A percentile compares a stretch with the other conserved stretches of the same genome.
Conservation (phyloP, 2,797 vertebrate species). For the Tolypeutes matacus region DNA sequence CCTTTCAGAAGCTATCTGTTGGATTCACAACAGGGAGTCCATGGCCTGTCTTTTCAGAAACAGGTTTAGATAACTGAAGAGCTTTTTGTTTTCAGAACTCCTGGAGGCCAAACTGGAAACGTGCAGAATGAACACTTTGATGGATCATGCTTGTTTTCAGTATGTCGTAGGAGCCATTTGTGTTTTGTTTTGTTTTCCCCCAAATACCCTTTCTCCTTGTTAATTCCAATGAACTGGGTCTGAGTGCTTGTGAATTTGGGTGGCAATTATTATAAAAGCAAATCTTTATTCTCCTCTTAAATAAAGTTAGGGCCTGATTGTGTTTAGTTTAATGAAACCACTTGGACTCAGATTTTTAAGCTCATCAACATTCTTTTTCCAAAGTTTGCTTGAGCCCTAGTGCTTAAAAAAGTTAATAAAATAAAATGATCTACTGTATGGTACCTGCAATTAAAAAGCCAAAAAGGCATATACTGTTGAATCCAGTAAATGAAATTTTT, state of each 20-base stretch:
- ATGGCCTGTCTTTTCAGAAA: slow-evolving; percentile 99
- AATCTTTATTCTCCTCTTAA: slow-evolving; percentile 69
- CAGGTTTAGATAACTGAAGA: slow-evolving; percentile 94
- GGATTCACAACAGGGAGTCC: slow-evolving; percentile 98
- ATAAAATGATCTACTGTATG: slow-evolving; percentile 76
- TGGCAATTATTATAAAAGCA: slow-evolving; percentile 67
- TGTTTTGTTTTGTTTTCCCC: slow-evolving; percentile 54
- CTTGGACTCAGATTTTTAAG: slow-evolving; percentile 78
- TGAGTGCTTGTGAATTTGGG: slow-evolving; percentile 56
- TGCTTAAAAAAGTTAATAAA: slow-evolving; percentile 79
- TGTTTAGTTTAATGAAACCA: slow-evolving; percentile 86
- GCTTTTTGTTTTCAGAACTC: slow-evolving; percentile 55
- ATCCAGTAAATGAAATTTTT: slow-evolving; percentile 82
- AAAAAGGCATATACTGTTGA: slow-evolving; percentile 82
- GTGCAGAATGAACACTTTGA: slow-evolving; percentile 70
- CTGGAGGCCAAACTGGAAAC: slow-evolving; percentile 87
- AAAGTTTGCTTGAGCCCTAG: slow-evolving; percentile 85
- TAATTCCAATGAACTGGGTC: slow-evolving; percentile 74
- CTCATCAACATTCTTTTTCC: slow-evolving; percentile 81
- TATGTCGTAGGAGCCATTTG: slow-evolving; percentile 77
- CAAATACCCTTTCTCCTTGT: background rate
- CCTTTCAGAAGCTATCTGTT: slow-evolving; percentile 97
- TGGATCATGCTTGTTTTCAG: slow-evolving; percentile 68
- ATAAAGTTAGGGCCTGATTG: slow-evolving; percentile 69
- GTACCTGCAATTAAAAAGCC: slow-evolving; percentile 81